These are phyloP conservation scores for Psittacula echo DNA, from an alignment of 2,797 vertebrate genomes.

Conservation along the genomic window DNA sequence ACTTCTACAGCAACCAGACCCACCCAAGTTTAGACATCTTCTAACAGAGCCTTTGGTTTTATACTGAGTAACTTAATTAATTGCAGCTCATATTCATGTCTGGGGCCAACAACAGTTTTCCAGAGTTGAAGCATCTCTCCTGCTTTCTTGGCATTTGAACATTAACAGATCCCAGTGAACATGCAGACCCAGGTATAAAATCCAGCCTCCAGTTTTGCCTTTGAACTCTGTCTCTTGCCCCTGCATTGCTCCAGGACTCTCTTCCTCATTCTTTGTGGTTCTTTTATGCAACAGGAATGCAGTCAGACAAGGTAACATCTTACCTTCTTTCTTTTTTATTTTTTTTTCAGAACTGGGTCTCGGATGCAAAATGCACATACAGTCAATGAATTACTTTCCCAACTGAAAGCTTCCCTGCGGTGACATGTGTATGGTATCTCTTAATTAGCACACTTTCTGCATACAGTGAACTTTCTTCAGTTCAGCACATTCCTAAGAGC, in stretches of 20 bases:
- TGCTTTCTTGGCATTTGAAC: not conserved
- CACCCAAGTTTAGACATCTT: not conserved
- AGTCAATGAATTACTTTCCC: not conserved
- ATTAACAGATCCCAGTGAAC: not conserved
- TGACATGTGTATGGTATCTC: not conserved
- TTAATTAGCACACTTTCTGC: slow-evolving; percentile 15
- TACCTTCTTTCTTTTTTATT: not conserved
- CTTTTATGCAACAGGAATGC: slow-evolving; percentile 4
- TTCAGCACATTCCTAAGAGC: slow-evolving; percentile 10
- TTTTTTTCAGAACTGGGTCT: not conserved
- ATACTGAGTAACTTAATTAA: not conserved
- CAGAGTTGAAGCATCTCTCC: not conserved
- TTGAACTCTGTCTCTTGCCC: not conserved
- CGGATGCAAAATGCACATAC: not conserved
- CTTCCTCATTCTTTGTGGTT: slow-evolving; percentile 4
- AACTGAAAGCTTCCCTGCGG: not conserved
- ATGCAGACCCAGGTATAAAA: not conserved
- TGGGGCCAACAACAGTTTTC: not conserved
- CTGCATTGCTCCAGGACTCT: not conserved
- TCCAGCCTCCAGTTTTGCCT: not conserved
- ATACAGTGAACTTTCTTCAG: slow-evolving; percentile 6
- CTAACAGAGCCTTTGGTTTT: slow-evolving; percentile 12
- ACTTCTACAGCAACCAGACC: not conserved
- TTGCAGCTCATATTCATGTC: not conserved
- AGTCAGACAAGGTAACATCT: not conserved